phyloP scores from a whole-genome alignment of 1,140 invertebrate species.

The Ceratosolen solmsi region DNA sequence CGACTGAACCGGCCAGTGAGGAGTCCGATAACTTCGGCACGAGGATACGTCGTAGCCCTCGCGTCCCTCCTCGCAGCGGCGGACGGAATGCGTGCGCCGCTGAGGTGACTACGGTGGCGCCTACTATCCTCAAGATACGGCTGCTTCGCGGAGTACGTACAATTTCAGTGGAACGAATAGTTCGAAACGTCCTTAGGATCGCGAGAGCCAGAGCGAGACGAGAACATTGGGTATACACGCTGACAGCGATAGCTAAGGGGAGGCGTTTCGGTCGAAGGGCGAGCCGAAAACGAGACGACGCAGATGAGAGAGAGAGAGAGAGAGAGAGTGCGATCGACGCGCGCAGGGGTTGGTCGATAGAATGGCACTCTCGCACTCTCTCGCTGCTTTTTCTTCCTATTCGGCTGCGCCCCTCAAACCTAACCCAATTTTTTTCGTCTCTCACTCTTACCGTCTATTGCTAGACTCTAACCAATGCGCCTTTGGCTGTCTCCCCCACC shows the following conservation, averaged over 20 bases:
- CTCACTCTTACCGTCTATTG: background rate
- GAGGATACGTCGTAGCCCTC: too few relatives aligned
- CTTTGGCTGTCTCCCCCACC: too few relatives aligned
- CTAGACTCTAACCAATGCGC: background rate
- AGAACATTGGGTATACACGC: background rate
- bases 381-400: background rate
- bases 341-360: conserved; percentile 66
- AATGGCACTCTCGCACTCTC: conserved; percentile 53
- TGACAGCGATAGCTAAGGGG: background rate
- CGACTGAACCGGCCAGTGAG: conserved; percentile 14
- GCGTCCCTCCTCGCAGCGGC: too few relatives aligned
- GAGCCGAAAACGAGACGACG: background rate
- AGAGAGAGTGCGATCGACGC: conserved; percentile 36
- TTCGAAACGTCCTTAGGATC: background rate
- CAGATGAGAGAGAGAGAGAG: conserved; percentile 35
- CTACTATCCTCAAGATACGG: too few relatives aligned
- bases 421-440: conserved; percentile 52
- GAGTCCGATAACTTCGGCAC: too few relatives aligned
- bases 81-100: too few relatives aligned
- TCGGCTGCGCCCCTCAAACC: conserved; percentile 9
- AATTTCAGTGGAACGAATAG: background rate
- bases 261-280: conserved; percentile 43
- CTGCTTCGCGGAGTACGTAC: too few relatives aligned
- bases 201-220: background rate
- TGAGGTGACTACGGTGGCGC: too few relatives aligned